Percentiles rank a stretch among this genome's conserved stretches.
These are phyloP conservation scores for Tetragonula clypearis DNA, from an alignment of 1,140 invertebrate species.

Conservation along the genomic window DNA sequence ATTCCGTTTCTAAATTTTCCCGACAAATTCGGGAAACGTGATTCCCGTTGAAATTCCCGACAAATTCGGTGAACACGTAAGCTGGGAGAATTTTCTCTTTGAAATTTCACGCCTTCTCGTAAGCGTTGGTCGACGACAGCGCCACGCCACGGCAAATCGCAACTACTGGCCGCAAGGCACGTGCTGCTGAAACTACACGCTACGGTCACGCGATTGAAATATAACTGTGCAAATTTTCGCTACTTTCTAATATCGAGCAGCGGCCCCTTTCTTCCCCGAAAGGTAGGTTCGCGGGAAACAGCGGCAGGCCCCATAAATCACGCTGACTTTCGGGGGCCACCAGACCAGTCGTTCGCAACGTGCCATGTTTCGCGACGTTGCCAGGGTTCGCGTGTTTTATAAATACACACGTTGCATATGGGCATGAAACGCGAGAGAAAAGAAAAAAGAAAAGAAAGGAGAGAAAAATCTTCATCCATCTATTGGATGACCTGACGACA, in stretches of 20 bases:
- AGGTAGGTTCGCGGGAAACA: background rate
- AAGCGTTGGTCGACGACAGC: background rate
- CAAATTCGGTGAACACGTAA: background rate
- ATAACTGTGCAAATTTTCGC: constrained; percentile 25
- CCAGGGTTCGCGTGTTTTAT: background rate
- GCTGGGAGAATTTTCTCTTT: background rate
- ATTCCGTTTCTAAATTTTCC: background rate
- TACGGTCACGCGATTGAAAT: constrained; percentile 34
- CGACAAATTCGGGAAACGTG: background rate
- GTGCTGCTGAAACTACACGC: background rate
- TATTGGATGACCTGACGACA: too few relatives aligned
- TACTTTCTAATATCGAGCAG: background rate
- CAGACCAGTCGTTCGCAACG: background rate
- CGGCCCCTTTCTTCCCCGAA: background rate
- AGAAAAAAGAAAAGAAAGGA: background rate
- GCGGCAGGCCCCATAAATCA: constrained; percentile 14
- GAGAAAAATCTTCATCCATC: background rate
- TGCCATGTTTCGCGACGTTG: background rate
- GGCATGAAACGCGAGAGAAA: background rate
- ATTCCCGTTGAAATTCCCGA: background rate
- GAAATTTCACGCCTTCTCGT: constrained; percentile 2
- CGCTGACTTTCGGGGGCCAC: background rate
- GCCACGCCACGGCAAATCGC: background rate
- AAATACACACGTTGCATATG: constrained; percentile 6
- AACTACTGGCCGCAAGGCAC: background rate